These are phyloP conservation scores for Brachypodius melanocephalos DNA, from an alignment of 2,113 vertebrate species.

Conservation along the genomic window DNA sequence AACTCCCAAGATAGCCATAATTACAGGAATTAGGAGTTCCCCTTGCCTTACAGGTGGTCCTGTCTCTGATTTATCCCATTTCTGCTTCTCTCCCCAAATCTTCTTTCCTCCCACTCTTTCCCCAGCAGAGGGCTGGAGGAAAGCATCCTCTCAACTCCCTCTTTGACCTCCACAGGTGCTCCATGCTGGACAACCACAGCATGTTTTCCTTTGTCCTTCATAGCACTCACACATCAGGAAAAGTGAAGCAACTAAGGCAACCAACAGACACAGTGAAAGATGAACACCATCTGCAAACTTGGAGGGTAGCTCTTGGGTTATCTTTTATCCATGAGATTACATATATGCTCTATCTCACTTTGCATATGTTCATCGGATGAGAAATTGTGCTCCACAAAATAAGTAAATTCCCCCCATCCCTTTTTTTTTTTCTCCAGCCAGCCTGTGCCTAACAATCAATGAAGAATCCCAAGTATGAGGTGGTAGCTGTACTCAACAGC, in stretches of 20 bases:
- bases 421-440: background rate
- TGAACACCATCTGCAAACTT: background rate
- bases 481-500: background rate
- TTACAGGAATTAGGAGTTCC: background rate
- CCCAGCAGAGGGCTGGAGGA: background rate
- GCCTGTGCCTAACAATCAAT: background rate
- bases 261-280: background rate
- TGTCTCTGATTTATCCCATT: background rate
- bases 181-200: background rate
- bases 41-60: background rate
- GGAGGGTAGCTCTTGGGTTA: background rate
- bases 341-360: background rate
- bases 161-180: background rate
- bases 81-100: background rate
- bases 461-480: background rate
- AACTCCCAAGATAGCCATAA: background rate
- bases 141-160: rapidly evolving
- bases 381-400: background rate
- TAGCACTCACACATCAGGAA: background rate
- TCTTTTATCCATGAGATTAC: background rate
- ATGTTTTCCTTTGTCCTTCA: background rate
- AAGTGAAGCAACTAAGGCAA: background rate
- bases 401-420: background rate
- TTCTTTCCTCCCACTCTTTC: background rate
- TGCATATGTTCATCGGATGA: background rate